These are phyloP conservation scores for Autographa pulchrina DNA, from an alignment of 2,888 invertebrate genomes.

Conservation along the genomic window DNA sequence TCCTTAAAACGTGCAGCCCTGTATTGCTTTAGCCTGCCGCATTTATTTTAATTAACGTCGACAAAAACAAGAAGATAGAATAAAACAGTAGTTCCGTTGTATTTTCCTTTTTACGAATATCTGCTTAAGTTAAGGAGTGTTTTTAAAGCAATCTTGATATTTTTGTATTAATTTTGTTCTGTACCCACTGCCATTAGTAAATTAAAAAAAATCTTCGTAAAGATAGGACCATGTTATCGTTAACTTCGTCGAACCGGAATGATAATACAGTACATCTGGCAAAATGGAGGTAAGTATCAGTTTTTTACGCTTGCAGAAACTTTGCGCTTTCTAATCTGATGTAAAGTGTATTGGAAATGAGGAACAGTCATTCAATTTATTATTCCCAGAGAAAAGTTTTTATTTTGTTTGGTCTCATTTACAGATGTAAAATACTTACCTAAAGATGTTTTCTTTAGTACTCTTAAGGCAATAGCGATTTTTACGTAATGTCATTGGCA, in stretches of 20 bases:
- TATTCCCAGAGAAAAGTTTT: too few species aligned
- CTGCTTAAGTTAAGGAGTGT: not conserved
- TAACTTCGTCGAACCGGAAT: not conserved
- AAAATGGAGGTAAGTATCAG: not conserved
- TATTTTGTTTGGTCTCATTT: too few species aligned
- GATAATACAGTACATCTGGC: not conserved
- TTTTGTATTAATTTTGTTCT: not conserved
- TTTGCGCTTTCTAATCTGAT: not conserved
- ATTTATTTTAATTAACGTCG: slow-evolving; percentile 4
- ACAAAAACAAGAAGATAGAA: not conserved
- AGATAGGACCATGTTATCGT: not conserved
- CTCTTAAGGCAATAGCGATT: too few species aligned
- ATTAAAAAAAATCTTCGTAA: not conserved
- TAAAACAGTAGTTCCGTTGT: slow-evolving; percentile 2
- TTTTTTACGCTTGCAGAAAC: not conserved
- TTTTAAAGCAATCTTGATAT: not conserved
- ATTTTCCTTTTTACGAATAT: not conserved
- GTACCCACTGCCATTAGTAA: not conserved
- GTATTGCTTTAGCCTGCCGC: not conserved
- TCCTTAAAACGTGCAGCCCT: slow-evolving; percentile 4
- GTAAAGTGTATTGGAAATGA: not conserved
- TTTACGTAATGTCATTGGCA: too few species aligned
- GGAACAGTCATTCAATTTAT: too few species aligned
- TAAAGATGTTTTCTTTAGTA: too few species aligned
- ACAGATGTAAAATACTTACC: too few species aligned